Evolutionary conservation across 2,888 invertebrate genomes (phyloP).

Genomic region (Machimus atricapillus): DNA sequence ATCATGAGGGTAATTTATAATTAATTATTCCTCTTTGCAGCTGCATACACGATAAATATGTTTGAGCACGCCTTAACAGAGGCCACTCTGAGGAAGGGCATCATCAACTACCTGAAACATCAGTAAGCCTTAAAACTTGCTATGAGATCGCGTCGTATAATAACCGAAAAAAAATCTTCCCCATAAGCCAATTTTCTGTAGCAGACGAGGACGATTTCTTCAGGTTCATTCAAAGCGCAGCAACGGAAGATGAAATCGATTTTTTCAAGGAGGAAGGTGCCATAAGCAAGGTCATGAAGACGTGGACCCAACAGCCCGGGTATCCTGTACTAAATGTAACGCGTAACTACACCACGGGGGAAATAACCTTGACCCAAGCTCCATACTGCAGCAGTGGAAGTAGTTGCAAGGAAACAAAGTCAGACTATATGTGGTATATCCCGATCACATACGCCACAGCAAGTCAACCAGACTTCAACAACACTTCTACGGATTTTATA

Average conservation of each 20-base stretch:
- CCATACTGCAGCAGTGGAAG: slow-evolving; percentile 47
- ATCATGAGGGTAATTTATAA: background rate
- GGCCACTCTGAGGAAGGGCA: slow-evolving; percentile 42
- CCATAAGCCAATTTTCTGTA: background rate
- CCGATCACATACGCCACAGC: slow-evolving; percentile 58
- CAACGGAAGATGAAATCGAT: slow-evolving; percentile 51
- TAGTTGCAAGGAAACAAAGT: slow-evolving; percentile 41
- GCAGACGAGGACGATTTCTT: slow-evolving; percentile 55
- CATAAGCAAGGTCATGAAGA: slow-evolving; percentile 65
- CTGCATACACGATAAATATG: slow-evolving; percentile 3
- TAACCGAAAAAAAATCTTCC: background rate
- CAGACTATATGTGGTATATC: slow-evolving; percentile 55
- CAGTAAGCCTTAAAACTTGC: slow-evolving; percentile 47
- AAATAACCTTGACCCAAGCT: slow-evolving; percentile 66
- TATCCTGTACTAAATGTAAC: slow-evolving; percentile 67
- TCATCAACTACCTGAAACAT: slow-evolving; percentile 50
- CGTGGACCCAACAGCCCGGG: slow-evolving; percentile 70
- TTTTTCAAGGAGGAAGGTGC: slow-evolving; percentile 51
- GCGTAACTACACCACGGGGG: slow-evolving; percentile 63
- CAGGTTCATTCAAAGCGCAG: slow-evolving; percentile 52
- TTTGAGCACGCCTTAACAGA: background rate
- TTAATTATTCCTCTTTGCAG: background rate
- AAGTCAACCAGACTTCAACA: slow-evolving; percentile 52
- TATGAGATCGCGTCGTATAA: slow-evolving; percentile 31
- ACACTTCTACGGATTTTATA: slow-evolving; percentile 50